phyloP scores from a whole-genome alignment of 53 echinoderm and acorn worm genomes.

The Paracentrotus lividus region DNA sequence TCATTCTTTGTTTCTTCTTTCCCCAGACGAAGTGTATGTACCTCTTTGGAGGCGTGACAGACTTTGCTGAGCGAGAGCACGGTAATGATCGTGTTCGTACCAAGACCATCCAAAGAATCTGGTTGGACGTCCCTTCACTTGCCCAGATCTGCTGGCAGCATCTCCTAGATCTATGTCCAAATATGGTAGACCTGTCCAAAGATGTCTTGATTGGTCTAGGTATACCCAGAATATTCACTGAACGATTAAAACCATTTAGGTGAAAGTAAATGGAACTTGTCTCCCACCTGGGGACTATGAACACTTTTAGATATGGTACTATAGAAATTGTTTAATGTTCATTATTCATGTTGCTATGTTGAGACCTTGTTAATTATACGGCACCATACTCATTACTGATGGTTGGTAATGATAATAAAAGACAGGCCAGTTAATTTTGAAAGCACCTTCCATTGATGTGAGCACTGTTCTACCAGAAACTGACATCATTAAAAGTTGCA shows the following conservation, averaged over 20 bases:
- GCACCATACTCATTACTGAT: neutral
- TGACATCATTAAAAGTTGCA: too few species aligned
- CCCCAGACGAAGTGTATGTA: constrained; percentile 88
- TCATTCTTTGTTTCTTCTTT: neutral
- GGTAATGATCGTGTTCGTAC: constrained; percentile 72
- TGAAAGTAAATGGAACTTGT: neutral
- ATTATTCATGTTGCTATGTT: neutral
- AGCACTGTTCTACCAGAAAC: too few species aligned
- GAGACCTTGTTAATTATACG: neutral
- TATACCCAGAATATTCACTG: constrained; percentile 70
- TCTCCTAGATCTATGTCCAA: constrained; percentile 70
- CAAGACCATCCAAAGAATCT: constrained; percentile 76
- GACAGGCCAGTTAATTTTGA: too few species aligned
- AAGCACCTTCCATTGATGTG: too few species aligned
- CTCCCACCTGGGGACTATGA: neutral
- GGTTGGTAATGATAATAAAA: too few species aligned
- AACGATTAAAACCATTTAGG: constrained; percentile 74
- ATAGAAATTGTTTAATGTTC: neutral
- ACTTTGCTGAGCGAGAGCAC: constrained; percentile 57
- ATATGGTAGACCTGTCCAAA: constrained; percentile 41
- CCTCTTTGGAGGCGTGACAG: constrained; percentile 81
- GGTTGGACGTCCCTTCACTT: constrained; percentile 81
- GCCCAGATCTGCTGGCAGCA: constrained; percentile 76
- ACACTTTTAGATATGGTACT: neutral
- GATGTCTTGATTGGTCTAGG: constrained; percentile 66